Conservation (phyloP, 2,113 vertebrate species). For the Strix aluco region DNA sequence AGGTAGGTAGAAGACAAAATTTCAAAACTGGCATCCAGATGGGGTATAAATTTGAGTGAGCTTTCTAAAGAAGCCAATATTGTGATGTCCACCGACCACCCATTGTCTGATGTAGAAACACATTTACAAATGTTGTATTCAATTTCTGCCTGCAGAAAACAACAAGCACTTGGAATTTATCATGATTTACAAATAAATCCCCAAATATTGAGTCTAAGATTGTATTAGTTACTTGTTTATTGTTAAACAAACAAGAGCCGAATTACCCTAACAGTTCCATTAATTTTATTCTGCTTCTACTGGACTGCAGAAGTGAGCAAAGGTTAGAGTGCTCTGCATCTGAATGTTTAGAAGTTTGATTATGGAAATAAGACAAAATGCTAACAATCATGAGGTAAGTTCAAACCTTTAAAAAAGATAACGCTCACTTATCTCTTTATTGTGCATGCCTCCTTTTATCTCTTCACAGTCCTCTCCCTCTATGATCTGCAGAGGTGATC, state of each 20-base stretch:
- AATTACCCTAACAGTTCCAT: neutral
- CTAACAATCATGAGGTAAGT: neutral
- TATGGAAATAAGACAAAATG: constrained; percentile 1
- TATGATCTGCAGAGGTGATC: constrained; percentile 39
- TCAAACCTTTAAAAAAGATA: constrained; percentile 22
- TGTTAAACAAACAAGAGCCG: neutral
- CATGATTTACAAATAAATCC: neutral
- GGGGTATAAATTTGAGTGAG: neutral
- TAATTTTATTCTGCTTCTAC: neutral
- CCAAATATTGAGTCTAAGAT: neutral
- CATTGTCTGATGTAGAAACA: neutral
- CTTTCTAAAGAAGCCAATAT: neutral
- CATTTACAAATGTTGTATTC: neutral
- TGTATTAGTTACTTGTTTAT: neutral
- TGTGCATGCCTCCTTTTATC: constrained; percentile 12
- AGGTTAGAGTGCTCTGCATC: neutral
- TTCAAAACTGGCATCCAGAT: neutral
- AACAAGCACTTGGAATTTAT: neutral
- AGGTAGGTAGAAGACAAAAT: neutral
- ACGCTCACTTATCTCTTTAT: neutral
- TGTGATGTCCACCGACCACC: neutral
- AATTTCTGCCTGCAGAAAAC: neutral
- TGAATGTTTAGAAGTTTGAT: neutral
- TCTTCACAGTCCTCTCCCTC: neutral
- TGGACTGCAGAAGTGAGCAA: neutral